These are phyloP conservation scores for Plagiodera versicolora DNA, from an alignment of 2,888 invertebrate species.

Conservation along the genomic window DNA sequence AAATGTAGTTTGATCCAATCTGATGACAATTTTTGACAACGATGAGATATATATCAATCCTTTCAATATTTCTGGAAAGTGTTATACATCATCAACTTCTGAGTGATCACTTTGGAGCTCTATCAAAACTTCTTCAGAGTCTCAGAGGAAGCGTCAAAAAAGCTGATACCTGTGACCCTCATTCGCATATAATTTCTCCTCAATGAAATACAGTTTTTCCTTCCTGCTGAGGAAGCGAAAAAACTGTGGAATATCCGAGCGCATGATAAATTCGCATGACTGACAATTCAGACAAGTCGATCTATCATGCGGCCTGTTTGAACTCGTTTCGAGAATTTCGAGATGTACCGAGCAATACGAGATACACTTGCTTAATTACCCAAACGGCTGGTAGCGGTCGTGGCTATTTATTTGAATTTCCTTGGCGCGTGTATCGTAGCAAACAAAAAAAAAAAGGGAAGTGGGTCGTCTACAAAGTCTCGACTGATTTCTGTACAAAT, in stretches of 20 bases:
- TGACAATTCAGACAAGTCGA: conserved; percentile 30
- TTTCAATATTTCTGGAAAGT: no score
- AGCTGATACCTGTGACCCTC: no score
- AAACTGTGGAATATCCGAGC: conserved; percentile 19
- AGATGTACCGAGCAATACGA: conserved; percentile 29
- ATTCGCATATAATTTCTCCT: no score
- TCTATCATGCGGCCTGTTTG: conserved; percentile 37
- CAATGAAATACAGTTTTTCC: not conserved
- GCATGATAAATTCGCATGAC: conserved; percentile 36
- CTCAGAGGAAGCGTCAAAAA: no score
- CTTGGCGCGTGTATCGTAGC: conserved; percentile 20
- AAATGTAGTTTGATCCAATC: no score
- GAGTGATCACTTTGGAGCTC: no score
- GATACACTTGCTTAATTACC: conserved; percentile 35
- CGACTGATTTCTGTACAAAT: conserved; percentile 21
- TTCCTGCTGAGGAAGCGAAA: not conserved
- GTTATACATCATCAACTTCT: no score
- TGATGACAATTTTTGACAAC: no score
- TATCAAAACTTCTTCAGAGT: no score
- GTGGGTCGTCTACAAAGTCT: conserved; percentile 15
- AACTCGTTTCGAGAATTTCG: conserved; percentile 25
- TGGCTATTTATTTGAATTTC: conserved; percentile 18
- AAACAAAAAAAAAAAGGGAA: conserved; percentile 19
- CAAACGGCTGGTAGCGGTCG: conserved; percentile 30
- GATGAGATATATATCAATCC: no score